Evolutionary conservation across 2,888 invertebrate species (phyloP).

Genomic region (Eumacrocentrus americanus): DNA sequence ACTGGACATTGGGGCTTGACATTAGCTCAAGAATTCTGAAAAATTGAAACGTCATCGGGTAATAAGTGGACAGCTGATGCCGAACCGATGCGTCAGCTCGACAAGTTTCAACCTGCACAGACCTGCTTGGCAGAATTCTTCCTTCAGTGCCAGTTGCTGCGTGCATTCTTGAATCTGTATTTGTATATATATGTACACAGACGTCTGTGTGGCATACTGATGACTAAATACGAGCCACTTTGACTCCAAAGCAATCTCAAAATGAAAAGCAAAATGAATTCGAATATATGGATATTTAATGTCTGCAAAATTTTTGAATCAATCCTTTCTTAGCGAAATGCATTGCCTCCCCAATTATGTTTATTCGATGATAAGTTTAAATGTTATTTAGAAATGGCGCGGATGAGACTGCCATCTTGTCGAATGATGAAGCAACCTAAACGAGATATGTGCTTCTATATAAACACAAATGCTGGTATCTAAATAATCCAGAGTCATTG

Average conservation of each 20-base stretch:
- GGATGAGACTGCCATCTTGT: constrained; percentile 36
- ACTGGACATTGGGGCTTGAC: too few species aligned
- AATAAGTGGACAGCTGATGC: not conserved
- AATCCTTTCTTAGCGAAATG: too few species aligned
- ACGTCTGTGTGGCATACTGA: too few species aligned
- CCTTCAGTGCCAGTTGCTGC: not conserved
- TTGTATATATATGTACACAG: not conserved
- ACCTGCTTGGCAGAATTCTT: constrained; percentile 26
- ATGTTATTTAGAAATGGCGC: constrained; percentile 10
- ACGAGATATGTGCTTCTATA: constrained; percentile 11
- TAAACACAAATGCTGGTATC: constrained; percentile 24
- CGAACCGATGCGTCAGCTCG: not conserved
- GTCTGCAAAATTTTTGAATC: too few species aligned
- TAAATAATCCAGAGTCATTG: not conserved
- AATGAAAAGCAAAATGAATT: too few species aligned
- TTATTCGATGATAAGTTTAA: too few species aligned
- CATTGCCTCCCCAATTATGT: too few species aligned
- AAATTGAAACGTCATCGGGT: not conserved
- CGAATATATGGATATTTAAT: too few species aligned
- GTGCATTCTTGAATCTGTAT: not conserved
- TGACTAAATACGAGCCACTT: too few species aligned
- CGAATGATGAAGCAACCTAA: constrained; percentile 34
- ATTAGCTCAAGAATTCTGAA: not conserved
- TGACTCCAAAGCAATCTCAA: too few species aligned
- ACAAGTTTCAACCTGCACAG: constrained; percentile 34